Percentiles rank a stretch among this genome's conserved stretches.
Evolutionary conservation across 2,113 vertebrate genomes (phyloP).

Genomic region (Lates calcarifer): DNA sequence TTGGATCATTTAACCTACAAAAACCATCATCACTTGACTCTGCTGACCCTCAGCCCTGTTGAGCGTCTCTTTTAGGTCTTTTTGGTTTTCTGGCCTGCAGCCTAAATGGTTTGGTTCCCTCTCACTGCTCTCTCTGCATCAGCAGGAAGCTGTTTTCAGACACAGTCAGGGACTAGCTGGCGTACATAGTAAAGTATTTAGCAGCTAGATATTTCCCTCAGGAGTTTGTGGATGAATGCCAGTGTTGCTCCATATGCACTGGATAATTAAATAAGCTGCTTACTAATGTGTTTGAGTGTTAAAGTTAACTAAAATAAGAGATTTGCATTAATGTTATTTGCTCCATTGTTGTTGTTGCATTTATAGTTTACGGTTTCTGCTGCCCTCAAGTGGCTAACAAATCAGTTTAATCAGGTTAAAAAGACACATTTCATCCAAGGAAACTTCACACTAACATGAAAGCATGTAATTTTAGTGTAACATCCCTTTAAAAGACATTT

Average conservation of each 20-base stretch:
- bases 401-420: neutral
- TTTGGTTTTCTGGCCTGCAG: neutral
- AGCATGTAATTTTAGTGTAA: neutral
- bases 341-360: neutral
- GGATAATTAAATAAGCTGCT: neutral
- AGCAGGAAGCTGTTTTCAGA: neutral
- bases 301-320: no score
- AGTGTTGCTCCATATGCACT: neutral
- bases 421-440: neutral
- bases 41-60: no score
- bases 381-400: neutral
- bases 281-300: neutral
- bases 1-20: neutral
- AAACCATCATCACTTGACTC: no score
- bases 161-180: no score
- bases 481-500: neutral
- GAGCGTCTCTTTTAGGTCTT: neutral
- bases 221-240: neutral
- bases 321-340: no score
- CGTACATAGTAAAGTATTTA: no score
- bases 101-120: neutral
- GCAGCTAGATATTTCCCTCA: no score
- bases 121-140: neutral
- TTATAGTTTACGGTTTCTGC: neutral
- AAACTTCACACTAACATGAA: neutral